Evolutionary conservation across 2,888 invertebrate genomes (phyloP).

Genomic region (Pseudococcus jackbeardsleyi): DNA sequence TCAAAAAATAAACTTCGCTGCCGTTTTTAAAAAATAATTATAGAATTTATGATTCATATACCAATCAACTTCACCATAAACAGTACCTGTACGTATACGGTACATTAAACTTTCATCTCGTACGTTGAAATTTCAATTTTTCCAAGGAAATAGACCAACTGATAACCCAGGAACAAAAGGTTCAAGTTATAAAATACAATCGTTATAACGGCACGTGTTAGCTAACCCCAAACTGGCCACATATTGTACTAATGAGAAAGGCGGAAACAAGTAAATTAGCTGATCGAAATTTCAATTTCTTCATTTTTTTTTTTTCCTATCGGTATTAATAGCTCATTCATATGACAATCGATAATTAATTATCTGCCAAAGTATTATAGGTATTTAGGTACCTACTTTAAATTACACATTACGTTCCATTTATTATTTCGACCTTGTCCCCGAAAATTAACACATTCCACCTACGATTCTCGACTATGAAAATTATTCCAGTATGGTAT

Average conservation of each 20-base stretch:
- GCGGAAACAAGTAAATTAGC: background rate
- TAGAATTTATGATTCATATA: too few species aligned
- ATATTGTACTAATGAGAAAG: background rate
- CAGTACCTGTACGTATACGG: too few species aligned
- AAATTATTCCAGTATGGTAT: background rate
- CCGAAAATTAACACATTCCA: slow-evolving; percentile 26
- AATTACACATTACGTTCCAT: slow-evolving; percentile 5
- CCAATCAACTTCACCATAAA: too few species aligned
- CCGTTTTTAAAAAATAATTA: too few species aligned
- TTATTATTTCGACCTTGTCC: slow-evolving; percentile 33
- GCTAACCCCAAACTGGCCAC: background rate
- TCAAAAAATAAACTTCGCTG: too few species aligned
- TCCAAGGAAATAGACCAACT: too few species aligned
- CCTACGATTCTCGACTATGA: background rate
- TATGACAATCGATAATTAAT: slow-evolving; percentile 1
- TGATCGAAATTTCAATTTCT: background rate
- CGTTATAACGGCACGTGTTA: background rate
- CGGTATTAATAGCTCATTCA: background rate
- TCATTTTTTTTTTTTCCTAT: background rate
- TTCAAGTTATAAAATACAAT: background rate
- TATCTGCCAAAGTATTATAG: too few species aligned
- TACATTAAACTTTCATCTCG: too few species aligned
- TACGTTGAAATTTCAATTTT: too few species aligned
- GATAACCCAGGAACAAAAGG: background rate
- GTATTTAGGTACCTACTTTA: too few species aligned